Conservation (phyloP, 2,888 invertebrate genomes). For the Sinodicranocentrus sp. region DNA sequence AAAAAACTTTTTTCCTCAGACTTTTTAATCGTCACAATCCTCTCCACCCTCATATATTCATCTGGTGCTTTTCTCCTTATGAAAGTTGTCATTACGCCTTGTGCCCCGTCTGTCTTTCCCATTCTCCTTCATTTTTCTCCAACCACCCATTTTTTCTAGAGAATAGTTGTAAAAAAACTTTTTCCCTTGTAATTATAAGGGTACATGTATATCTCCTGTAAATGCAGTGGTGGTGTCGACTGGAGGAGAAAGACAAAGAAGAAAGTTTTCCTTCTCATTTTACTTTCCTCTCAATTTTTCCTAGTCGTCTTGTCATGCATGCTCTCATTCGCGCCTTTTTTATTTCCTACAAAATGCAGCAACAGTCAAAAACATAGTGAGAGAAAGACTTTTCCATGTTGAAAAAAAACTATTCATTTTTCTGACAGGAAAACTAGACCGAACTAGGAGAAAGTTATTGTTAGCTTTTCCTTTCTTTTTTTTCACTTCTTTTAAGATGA, state of each 20-base stretch:
- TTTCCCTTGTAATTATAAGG: background rate
- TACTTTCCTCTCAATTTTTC: conserved; percentile 11
- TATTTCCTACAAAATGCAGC: conserved; percentile 1
- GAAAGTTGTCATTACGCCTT: conserved; percentile 15
- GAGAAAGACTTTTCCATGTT: too few relatives aligned
- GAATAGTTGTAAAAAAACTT: too few relatives aligned
- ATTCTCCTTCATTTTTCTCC: background rate
- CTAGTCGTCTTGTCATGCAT: background rate
- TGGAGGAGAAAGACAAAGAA: background rate
- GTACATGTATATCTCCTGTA: background rate
- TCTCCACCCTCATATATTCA: conserved; percentile 3
- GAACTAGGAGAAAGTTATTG: conserved; percentile 28
- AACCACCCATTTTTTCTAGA: background rate
- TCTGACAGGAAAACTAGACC: too few relatives aligned
- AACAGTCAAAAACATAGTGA: too few relatives aligned
- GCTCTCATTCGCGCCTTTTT: background rate
- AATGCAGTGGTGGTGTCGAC: background rate
- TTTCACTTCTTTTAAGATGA: conserved; percentile 16
- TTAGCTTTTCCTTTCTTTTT: conserved; percentile 30
- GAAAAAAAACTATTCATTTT: too few relatives aligned
- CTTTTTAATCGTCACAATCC: conserved; percentile 8
- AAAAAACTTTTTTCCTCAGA: background rate
- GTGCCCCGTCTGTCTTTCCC: conserved; percentile 9
- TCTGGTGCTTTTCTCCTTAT: background rate
- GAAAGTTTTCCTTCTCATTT: background rate